Evolutionary conservation across 2,797 vertebrate species (phyloP).

Genomic region (Microtus californicus): DNA sequence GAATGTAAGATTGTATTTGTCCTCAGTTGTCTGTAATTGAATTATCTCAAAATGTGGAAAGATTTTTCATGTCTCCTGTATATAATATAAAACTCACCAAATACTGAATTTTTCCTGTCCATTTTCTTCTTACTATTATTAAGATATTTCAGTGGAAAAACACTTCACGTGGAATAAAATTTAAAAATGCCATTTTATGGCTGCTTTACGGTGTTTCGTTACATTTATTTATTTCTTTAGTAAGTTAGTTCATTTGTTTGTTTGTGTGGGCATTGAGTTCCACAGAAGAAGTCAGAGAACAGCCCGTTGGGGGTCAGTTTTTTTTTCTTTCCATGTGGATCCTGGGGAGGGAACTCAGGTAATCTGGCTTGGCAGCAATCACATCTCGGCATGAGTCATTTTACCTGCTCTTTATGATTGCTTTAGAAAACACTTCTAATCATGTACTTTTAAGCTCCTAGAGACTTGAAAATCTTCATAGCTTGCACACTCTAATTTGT

Average conservation of each 20-base stretch:
- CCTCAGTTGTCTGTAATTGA: slow-evolving; percentile 52
- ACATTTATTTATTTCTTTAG: neutral
- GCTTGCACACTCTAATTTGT: neutral
- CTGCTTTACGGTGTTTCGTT: neutral
- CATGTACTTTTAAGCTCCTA: neutral
- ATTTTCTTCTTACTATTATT: slow-evolving; percentile 47
- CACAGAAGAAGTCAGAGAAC: neutral
- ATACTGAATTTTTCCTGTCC: neutral
- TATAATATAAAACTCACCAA: slow-evolving; percentile 58
- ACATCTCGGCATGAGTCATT: neutral
- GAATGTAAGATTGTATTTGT: slow-evolving; percentile 41
- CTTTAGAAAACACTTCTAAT: slow-evolving; percentile 14
- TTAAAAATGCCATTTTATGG: slow-evolving; percentile 38
- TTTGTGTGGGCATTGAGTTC: no score
- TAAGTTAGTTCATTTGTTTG: neutral
- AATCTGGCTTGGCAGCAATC: neutral
- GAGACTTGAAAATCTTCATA: neutral
- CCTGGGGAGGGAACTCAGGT: neutral
- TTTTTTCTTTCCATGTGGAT: neutral
- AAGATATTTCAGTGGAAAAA: slow-evolving; percentile 56
- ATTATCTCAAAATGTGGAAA: slow-evolving; percentile 65
- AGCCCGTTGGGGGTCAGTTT: neutral
- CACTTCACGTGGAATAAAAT: slow-evolving; percentile 1
- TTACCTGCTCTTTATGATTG: neutral
- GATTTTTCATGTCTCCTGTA: slow-evolving; percentile 13